Conservation (phyloP, 1,140 invertebrate genomes). For the Rhopalosiphum padi region DNA sequence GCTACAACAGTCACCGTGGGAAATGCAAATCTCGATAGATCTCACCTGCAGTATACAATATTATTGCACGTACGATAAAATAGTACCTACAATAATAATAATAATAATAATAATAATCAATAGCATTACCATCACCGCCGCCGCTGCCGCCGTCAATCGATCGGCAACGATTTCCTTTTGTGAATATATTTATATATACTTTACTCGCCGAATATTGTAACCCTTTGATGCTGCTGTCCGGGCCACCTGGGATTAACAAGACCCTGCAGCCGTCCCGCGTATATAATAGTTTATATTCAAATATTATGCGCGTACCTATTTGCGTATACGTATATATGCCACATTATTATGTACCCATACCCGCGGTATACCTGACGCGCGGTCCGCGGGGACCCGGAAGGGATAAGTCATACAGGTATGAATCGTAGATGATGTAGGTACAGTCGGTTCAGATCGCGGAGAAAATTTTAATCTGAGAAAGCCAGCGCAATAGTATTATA, state of each 20-base stretch:
- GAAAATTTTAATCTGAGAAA: conserved; percentile 30
- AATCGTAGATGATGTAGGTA: not conserved
- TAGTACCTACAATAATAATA: not conserved
- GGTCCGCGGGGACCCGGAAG: not conserved
- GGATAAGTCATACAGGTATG: not conserved
- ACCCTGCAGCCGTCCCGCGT: not conserved
- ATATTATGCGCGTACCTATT: not conserved
- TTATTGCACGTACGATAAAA: not conserved
- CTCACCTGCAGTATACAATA: not conserved
- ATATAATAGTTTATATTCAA: not conserved
- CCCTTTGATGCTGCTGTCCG: not conserved
- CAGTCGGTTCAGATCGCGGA: not conserved
- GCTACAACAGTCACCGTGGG: not conserved
- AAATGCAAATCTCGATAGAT: conserved; percentile 32
- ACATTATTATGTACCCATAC: not conserved
- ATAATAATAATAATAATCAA: not conserved
- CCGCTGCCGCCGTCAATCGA: not conserved
- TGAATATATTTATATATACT: conserved; percentile 16
- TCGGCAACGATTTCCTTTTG: conserved; percentile 35
- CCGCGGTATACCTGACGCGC: not conserved
- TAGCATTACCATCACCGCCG: not conserved
- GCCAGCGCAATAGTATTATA: not conserved
- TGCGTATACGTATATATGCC: not conserved
- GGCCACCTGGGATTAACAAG: not conserved
- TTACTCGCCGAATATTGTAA: not conserved